phyloP scores from a whole-genome alignment of 2,797 vertebrate species.

The Odontamblyopus lacepedii region DNA sequence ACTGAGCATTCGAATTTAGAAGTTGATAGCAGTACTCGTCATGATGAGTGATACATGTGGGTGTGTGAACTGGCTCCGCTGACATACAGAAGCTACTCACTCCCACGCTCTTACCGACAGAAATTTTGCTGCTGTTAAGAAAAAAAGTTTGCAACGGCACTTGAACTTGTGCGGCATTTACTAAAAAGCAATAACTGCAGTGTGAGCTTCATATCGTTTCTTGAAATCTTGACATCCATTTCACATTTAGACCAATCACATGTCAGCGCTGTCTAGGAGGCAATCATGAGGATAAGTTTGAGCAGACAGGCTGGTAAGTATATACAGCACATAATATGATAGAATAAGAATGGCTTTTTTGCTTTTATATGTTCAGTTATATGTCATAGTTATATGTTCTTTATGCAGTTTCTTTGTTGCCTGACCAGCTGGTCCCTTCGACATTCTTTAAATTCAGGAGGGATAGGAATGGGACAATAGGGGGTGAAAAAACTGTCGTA shows the following conservation, averaged over 20 bases:
- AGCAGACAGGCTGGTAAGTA: constrained; percentile 9
- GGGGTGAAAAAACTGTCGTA: too few species aligned
- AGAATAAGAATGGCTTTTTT: constrained; percentile 8
- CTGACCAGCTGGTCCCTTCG: too few species aligned
- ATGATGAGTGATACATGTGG: constrained; percentile 40
- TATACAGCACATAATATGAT: neutral
- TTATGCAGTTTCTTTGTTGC: too few species aligned
- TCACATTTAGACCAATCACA: neutral
- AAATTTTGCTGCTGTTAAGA: constrained; percentile 24
- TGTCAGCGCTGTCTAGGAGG: neutral
- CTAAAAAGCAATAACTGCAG: neutral
- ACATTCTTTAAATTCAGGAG: too few species aligned
- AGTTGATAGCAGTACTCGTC: constrained; percentile 38
- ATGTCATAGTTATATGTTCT: too few species aligned
- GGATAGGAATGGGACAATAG: too few species aligned
- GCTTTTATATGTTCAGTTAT: neutral
- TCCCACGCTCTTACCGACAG: constrained; percentile 24
- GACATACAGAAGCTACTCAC: constrained; percentile 24
- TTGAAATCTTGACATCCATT: neutral
- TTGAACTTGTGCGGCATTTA: constrained; percentile 14
- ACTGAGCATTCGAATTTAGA: constrained; percentile 3
- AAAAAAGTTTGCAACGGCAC: constrained; percentile 12
- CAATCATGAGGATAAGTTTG: neutral
- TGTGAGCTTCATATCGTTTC: neutral
- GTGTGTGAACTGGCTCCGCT: constrained; percentile 38